Base-by-base conservation (phyloP, 2,888 invertebrate genomes). In the Callyntrura sp. region DNA sequence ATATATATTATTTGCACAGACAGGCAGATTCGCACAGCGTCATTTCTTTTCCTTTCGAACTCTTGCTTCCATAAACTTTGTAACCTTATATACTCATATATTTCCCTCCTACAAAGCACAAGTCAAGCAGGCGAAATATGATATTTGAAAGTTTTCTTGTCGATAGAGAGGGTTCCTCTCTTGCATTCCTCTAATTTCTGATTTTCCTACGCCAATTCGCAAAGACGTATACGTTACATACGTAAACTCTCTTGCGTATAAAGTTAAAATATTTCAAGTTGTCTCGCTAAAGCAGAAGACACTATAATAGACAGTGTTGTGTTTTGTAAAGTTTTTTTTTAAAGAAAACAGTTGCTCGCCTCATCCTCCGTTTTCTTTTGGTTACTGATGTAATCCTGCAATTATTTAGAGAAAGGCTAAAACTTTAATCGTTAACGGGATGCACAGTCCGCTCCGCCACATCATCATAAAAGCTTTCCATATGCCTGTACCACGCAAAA, bases 381-480 rank as follows among this genome's bases (percentile, higher is more conserved):
- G 23, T 62, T 62, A 23, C 43, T 70, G 4, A 17, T 70, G 45
- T 20, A 70, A 17, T 70, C 43, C 23, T 45, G 43, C 17, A 70
- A 70, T 70, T 70, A 70, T n/a, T 8, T 1, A 70, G 20, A 45
- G 43, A 35, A 68, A 68, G 68, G 28, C 35, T 68, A 70, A 70
- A 35, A 70, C 43, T 17, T 43, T 45, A 70, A 35, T 45, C 70
- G 43, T 70, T 43, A 70, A 70, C 70, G 70, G 43, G 45, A 70
- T 70, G 70, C 12, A 43, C 12, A 3, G 8, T 43, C 45, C 35
- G 14, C 23, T 43, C 45, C 35, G 14, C 23, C 1, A 20, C 23
- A 48, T 25, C 35, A 35, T 65, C 25, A 28, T 14, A 1, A 5
- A 20, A 28, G 65, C 60, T 8, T 60, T 20, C 60, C 20, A 60